phyloP scores from a whole-genome alignment of 2,888 invertebrate species.

The Toxonevra muliebris region DNA sequence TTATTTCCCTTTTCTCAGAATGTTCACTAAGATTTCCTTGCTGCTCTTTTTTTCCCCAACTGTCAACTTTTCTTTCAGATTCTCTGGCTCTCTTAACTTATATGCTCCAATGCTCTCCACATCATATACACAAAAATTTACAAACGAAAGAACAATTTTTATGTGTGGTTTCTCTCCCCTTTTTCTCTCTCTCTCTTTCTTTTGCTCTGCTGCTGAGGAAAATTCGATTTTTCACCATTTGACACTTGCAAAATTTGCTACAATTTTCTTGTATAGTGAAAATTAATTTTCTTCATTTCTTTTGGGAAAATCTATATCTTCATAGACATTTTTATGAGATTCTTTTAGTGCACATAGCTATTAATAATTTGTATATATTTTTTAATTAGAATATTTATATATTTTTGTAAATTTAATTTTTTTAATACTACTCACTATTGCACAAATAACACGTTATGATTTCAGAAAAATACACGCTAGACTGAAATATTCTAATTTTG shows the following conservation, averaged over 20 bases:
- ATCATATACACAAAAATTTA: background rate
- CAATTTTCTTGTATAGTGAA: background rate
- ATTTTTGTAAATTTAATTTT: slow-evolving; percentile 6
- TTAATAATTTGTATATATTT: slow-evolving; percentile 8
- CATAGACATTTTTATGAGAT: slow-evolving; percentile 7
- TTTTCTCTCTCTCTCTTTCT: slow-evolving; percentile 17
- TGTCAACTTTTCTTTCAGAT: background rate
- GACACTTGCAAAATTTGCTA: slow-evolving; percentile 29
- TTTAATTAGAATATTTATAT: slow-evolving; percentile 8
- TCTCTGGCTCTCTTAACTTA: background rate
- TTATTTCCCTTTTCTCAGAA: too few species aligned
- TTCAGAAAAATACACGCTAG: slow-evolving; percentile 32
- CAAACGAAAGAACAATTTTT: slow-evolving; percentile 20
- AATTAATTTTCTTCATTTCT: slow-evolving; percentile 13
- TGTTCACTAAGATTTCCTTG: too few species aligned
- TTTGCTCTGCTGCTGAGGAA: slow-evolving; percentile 11
- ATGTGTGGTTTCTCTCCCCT: too few species aligned
- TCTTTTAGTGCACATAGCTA: background rate
- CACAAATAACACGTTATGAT: slow-evolving; percentile 19
- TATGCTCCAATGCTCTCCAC: background rate
- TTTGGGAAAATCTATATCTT: background rate
- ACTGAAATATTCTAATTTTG: slow-evolving; percentile 26
- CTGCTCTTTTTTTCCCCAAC: too few species aligned
- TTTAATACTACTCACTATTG: slow-evolving; percentile 21
- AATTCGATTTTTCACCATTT: slow-evolving; percentile 39